Percentiles rank a stretch among this genome's conserved stretches.
These are phyloP conservation scores for Drosophila auraria DNA, from an alignment of 1,140 invertebrate genomes.

Conservation along the genomic window DNA sequence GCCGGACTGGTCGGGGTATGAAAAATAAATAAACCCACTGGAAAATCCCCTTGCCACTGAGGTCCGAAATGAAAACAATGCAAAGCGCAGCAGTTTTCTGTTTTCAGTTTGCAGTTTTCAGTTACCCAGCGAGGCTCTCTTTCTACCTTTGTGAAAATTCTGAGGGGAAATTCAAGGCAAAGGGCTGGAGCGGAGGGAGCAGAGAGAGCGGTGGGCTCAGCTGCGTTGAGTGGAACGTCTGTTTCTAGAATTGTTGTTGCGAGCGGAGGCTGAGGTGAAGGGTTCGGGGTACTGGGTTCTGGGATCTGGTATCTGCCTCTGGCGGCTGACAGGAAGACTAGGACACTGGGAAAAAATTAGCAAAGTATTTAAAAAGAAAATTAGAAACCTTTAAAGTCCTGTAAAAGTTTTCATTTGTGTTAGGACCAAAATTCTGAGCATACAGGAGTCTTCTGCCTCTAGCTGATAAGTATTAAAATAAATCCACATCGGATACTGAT, in stretches of 20 bases:
- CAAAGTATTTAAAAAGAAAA: too few relatives aligned
- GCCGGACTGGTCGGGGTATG: slow-evolving; percentile 1
- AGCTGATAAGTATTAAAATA: too few relatives aligned
- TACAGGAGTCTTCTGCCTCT: too few relatives aligned
- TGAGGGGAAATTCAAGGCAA: slow-evolving; percentile 14
- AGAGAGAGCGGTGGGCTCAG: slow-evolving; percentile 52
- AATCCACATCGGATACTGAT: too few relatives aligned
- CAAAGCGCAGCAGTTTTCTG: slow-evolving; percentile 74
- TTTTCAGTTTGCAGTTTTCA: slow-evolving; percentile 60
- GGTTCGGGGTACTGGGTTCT: slow-evolving; percentile 8
- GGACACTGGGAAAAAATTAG: neutral
- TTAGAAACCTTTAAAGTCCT: too few relatives aligned
- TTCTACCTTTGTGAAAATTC: slow-evolving; percentile 71
- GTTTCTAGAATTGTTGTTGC: slow-evolving; percentile 76
- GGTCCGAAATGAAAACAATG: slow-evolving; percentile 75
- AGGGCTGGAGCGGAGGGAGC: neutral
- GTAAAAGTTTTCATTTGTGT: too few relatives aligned
- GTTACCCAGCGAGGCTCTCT: slow-evolving; percentile 21
- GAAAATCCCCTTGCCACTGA: slow-evolving; percentile 44
- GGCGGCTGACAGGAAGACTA: slow-evolving; percentile 26
- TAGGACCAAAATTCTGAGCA: too few relatives aligned
- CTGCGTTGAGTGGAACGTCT: slow-evolving; percentile 80
- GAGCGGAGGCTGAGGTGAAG: slow-evolving; percentile 25
- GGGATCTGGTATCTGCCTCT: slow-evolving; percentile 28
- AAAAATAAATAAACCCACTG: slow-evolving; percentile 57